These are phyloP conservation scores for Lamellibrachia columna DNA, from an alignment of 2,888 invertebrate genomes.

Conservation along the genomic window DNA sequence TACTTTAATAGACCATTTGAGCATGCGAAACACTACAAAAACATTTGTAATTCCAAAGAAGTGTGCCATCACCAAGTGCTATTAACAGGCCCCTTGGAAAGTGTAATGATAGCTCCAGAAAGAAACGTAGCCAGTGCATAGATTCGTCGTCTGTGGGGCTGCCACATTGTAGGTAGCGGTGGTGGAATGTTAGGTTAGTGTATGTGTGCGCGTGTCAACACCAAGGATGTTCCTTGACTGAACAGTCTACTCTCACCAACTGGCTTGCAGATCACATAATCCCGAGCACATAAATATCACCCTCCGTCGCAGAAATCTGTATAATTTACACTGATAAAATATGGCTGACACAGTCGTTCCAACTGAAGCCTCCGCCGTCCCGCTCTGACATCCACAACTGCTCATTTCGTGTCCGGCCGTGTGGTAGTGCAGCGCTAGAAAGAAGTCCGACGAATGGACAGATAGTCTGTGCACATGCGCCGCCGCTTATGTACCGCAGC, in stretches of 20 bases:
- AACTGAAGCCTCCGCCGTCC: not conserved
- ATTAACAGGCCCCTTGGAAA: not conserved
- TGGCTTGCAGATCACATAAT: not conserved
- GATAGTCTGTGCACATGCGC: conserved; percentile 16
- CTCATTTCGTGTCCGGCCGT: not conserved
- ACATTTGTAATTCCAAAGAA: not conserved
- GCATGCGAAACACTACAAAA: not conserved
- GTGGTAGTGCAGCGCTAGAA: not conserved
- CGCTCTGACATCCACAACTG: not conserved
- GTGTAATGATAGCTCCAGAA: not conserved
- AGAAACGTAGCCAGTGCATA: not conserved
- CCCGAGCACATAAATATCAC: not conserved
- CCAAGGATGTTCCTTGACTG: not conserved
- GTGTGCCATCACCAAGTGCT: not conserved
- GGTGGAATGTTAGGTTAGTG: conserved; percentile 7
- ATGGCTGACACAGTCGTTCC: not conserved
- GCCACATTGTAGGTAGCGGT: not conserved
- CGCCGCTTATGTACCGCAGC: conserved; percentile 59
- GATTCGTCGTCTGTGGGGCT: not conserved
- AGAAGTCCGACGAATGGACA: not conserved
- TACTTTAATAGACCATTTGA: too few species aligned
- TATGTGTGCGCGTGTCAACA: not conserved
- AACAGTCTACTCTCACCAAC: not conserved
- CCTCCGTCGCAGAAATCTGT: not conserved
- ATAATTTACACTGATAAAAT: conserved; percentile 16